Evolutionary conservation across 2,797 vertebrate species (phyloP), one percentile per base, ranked within the genome.

Genomic region (Hydrolagus colliei): DNA sequence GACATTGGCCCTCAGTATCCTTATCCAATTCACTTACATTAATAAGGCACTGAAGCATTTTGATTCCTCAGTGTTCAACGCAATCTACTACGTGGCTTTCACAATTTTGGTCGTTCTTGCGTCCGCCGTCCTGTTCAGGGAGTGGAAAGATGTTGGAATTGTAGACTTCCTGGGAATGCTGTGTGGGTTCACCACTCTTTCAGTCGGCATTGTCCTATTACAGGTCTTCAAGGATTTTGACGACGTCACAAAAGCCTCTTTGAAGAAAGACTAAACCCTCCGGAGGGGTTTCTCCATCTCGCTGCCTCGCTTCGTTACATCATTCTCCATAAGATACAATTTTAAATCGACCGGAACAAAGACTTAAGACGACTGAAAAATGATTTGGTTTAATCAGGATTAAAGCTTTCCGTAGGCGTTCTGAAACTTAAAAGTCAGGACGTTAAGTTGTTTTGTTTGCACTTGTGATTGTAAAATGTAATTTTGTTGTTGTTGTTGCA

Each of bases 21-120:
- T 97, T 12, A 93, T 96, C 77, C 98, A 99, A 93, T 99, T 99
- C 92, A 92, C 94, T 87, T 99, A 96, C 90, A 98, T 99, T 93
- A 99, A 96, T 90, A 97, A 96, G 91, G 98, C 97, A 4, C 89
- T 99, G 88, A 95, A 98, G 92, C 92, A 90, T 89, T 99, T 96
- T 86, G 96, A 96, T 92, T 96, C 97, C 86, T 96, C 95, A 52
- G 90, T 95, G 87, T 99, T 99, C 67, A 97, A 97, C 88, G 96
- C 97, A 87, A 93, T 98, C 73, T 99, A 99, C 93, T 99, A 98
- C 0, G 98, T 98, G 87, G 92, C 95, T 1, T 99, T 99, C 91
- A 99, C 98, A 2, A 95, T 94, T 2, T 89, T 94, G 1, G 97
- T 97, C 89, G 94, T 96, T 86, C 87, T 98, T 41, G 96, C 97